Base-by-base conservation (phyloP, 2,888 invertebrate genomes). In the Eledona agricola region DNA sequence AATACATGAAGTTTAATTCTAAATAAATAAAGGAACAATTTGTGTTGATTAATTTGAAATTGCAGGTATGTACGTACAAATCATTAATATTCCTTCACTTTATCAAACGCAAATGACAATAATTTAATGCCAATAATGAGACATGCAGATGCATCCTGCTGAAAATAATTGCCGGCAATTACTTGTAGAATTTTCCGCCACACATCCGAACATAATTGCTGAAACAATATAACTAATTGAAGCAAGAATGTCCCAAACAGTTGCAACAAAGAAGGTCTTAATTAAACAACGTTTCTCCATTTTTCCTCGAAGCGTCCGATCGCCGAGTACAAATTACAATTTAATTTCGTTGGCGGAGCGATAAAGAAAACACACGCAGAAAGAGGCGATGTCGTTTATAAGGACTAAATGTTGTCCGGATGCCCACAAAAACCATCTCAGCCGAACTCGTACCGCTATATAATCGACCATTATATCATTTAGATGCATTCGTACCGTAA, bases 401-500 rank as follows among this genome's bases (percentile, higher is more conserved):
- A 34, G 26, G 19, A 16, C 35, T 46, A 46, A 46, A 46, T 46
- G 46, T 46, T 35, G 26, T 46, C 15, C 12, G 49, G 32, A 31
- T 23, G 31, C 13, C 9, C 38, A 50, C 31, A 50, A 50, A 52
- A 52, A 40, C n/a, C n/a, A n/a, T n/a, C n/a, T n/a, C 37, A 12
- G 9, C 29, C 9, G 10, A 31, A 26, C 32, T 28, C 23, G 38
- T 49, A 47, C 47, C 43, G 53, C 43, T 38, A 50, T 45, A 51
- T 57, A 57, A 58, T 57, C 34, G 56, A 28, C 56, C 56, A 60
- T 62, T 61, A 58, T 51, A 57, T 51, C 61, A 59, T 62, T 64
- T 62, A 60, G 56, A 35, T 55, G 57, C 55, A 57, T 53, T 51
- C 49, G 53, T 54, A 54, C 62, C 43, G 51, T 60, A 65, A 65